Evolutionary conservation across 2,113 vertebrate genomes (phyloP).

Genomic region (Tetrax tetrax): DNA sequence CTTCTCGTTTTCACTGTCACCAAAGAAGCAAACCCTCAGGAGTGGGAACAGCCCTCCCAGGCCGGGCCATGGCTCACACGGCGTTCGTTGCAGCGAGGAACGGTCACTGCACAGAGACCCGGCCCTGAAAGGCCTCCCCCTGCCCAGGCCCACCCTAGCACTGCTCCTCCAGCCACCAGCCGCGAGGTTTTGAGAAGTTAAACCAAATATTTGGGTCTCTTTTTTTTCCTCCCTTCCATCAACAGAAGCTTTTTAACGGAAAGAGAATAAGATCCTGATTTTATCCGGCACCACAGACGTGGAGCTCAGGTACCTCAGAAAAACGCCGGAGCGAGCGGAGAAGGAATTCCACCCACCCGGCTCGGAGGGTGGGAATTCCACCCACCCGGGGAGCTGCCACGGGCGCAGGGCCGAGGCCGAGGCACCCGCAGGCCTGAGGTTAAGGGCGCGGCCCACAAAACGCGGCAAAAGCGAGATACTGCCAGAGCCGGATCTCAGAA

Average conservation of each 20-base stretch:
- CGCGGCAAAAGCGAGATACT: rapidly evolving
- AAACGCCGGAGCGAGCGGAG: rapidly evolving
- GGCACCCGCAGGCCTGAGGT: background rate
- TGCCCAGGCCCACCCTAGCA: background rate
- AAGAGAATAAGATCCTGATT: background rate
- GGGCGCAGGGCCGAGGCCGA: background rate
- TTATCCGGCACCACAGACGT: background rate
- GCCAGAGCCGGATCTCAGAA: background rate
- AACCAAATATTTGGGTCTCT: background rate
- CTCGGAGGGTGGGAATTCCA: too few relatives aligned
- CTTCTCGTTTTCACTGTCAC: background rate
- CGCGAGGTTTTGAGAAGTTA: background rate
- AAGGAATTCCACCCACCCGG: too few relatives aligned
- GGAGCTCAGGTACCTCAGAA: background rate
- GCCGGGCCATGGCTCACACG: rapidly evolving
- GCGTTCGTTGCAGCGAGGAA: rapidly evolving
- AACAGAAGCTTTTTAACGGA: background rate
- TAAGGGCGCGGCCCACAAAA: background rate
- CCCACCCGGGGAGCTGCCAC: background rate
- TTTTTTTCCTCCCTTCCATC: background rate
- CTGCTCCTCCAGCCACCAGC: too few relatives aligned
- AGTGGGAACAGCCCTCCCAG: background rate
- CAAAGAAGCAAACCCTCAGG: background rate
- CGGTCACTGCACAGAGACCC: background rate
- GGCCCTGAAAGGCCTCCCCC: too few relatives aligned